Percentiles rank a stretch among this genome's conserved stretches.
phyloP scores from a whole-genome alignment of 2,888 invertebrate genomes.

The Chrysopilus asiliformis region DNA sequence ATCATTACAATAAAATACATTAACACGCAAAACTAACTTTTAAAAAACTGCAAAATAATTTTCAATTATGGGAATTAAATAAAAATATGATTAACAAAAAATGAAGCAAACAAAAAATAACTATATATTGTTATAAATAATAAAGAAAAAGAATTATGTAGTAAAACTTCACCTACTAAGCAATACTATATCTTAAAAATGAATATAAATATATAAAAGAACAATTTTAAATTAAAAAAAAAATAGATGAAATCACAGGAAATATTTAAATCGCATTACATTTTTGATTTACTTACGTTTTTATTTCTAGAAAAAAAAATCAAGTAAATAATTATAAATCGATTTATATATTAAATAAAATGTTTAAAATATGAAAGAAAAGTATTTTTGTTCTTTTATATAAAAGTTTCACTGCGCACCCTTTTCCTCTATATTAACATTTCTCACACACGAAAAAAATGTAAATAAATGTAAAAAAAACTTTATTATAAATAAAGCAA shows the following conservation, averaged over 20 bases:
- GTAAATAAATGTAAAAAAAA: slow-evolving; percentile 10
- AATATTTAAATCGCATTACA: not conserved
- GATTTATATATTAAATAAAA: slow-evolving; percentile 3
- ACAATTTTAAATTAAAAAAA: too few species aligned
- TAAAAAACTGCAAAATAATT: too few species aligned
- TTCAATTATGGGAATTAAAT: too few species aligned
- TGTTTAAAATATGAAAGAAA: slow-evolving; percentile 4
- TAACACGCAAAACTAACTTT: too few species aligned
- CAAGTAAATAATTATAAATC: not conserved
- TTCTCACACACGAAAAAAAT: slow-evolving; percentile 8
- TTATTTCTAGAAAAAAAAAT: slow-evolving; percentile 1
- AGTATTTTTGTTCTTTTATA: slow-evolving; percentile 7
- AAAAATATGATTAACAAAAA: too few species aligned
- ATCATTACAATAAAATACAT: too few species aligned
- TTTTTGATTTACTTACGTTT: not conserved
- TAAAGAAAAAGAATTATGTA: too few species aligned
- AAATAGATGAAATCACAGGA: not conserved
- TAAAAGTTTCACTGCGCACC: slow-evolving; percentile 6
- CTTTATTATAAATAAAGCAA: not conserved
- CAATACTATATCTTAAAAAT: too few species aligned
- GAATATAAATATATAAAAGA: too few species aligned
- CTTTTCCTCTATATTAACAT: slow-evolving; percentile 5
- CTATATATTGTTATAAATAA: too few species aligned
- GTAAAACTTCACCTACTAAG: too few species aligned
- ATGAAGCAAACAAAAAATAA: too few species aligned